Evolutionary conservation across 2,888 invertebrate species (phyloP), one percentile per base, ranked within the genome.

Genomic region (Operophtera brumata): DNA sequence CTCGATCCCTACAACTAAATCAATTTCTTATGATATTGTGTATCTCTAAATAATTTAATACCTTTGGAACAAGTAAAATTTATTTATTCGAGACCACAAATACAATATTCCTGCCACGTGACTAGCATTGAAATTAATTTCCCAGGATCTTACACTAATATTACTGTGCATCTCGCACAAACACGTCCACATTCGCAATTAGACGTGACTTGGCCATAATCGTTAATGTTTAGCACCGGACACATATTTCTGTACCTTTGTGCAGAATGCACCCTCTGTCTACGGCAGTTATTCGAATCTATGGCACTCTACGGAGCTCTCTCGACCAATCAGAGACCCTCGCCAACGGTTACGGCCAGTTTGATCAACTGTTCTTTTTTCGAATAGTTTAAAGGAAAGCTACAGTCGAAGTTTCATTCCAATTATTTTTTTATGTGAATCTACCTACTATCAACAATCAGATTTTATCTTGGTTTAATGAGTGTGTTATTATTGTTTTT

Each of bases 191-290:
- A 66, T 70, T 83, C 73, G 84, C 89, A 89, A 89, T 89, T 89
- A 89, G 89, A 89, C 82, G 85, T 87, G 86, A 87, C 85, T 86
- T 83, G 84, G 84, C 75, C 80, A 90, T 89, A 86, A 88, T 82
- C 87, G 88, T 90, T 88, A 90, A 89, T 87, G 89, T 86, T 88
- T 84, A 90, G 87, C 78, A 83, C 84, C 84, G 84, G 80, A 80
- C 87, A 84, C 88, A 88, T 86, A 87, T 87, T 86, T 84, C 86
- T 81, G 78, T 84, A 84, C 86, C 86, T 87, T 83, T 84, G 82
- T 82, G 82, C 87, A 78, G 49, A 82, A 82, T 84, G 86, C 85
- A 81, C 84, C 83, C 82, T 78, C 83, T 73, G 80, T 78, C 78
- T 77, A 57, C 57, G 60, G 56, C 59, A 59, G 56, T 59, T 61